phyloP scores from a whole-genome alignment of 2,888 invertebrate species.

The Marronus borbonicus region DNA sequence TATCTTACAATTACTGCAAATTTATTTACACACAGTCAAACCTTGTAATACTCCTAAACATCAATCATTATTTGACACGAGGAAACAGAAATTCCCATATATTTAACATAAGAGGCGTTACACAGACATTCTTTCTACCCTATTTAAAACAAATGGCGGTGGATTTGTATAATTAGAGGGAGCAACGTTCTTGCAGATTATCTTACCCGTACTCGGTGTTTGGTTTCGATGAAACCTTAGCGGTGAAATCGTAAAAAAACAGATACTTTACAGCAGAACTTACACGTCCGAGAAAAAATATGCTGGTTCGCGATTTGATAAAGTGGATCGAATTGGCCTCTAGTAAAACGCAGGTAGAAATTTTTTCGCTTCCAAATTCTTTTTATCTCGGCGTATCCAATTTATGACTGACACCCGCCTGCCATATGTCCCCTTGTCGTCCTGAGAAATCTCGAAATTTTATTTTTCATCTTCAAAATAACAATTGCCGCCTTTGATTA shows the following conservation, averaged over 20 bases:
- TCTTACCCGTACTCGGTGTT: constrained; percentile 26
- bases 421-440: constrained; percentile 33
- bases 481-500: constrained; percentile 34
- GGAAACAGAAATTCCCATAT: constrained; percentile 21
- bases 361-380: constrained; percentile 10
- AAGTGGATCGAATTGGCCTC: constrained; percentile 25
- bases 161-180: constrained; percentile 41
- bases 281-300: constrained; percentile 1
- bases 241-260: constrained; percentile 22
- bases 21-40: neutral
- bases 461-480: constrained; percentile 32
- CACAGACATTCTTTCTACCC: constrained; percentile 35
- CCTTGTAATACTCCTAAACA: neutral
- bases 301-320: constrained; percentile 21
- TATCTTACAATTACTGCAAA: neutral
- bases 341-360: constrained; percentile 34
- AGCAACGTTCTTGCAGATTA: constrained; percentile 37
- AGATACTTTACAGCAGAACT: neutral
- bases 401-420: constrained; percentile 40
- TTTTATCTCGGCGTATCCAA: constrained; percentile 21
- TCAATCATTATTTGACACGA: neutral
- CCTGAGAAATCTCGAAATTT: constrained; percentile 34
- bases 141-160: constrained; percentile 46
- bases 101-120: constrained; percentile 25
- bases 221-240: constrained; percentile 25